These are phyloP conservation scores for Drosophila atroscutellata DNA, from an alignment of 2,888 invertebrate genomes.

Conservation along the genomic window DNA sequence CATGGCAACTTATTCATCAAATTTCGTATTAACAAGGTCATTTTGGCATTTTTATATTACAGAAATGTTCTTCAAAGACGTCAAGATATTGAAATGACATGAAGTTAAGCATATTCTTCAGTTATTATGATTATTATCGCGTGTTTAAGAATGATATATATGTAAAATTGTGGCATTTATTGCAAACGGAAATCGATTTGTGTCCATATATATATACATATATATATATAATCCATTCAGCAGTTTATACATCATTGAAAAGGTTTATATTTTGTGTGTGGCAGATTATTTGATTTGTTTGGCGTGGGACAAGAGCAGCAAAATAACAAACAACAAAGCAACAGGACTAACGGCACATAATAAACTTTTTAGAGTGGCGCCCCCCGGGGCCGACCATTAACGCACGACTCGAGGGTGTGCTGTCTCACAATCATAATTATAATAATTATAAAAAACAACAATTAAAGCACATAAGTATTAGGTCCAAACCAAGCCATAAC, in stretches of 20 bases:
- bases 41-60: background rate
- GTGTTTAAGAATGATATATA: background rate
- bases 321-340: slow-evolving; percentile 20
- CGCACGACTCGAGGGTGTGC: slow-evolving; percentile 28
- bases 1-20: background rate
- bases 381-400: slow-evolving; percentile 35
- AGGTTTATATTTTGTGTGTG: background rate
- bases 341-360: slow-evolving; percentile 11
- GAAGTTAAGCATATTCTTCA: background rate
- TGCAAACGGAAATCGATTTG: background rate
- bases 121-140: background rate
- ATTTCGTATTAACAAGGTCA: too few species aligned
- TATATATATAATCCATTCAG: background rate
- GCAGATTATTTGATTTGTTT: background rate
- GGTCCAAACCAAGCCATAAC: slow-evolving; percentile 20
- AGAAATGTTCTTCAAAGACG: background rate
- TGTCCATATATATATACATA: background rate
- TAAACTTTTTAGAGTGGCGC: slow-evolving; percentile 31
- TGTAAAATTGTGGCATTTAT: background rate
- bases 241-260: background rate
- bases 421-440: slow-evolving; percentile 64
- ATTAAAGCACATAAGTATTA: slow-evolving; percentile 66
- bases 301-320: background rate
- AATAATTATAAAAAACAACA: slow-evolving; percentile 71
- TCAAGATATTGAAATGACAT: background rate